Evolutionary conservation across 2,113 vertebrate genomes (phyloP).

Genomic region (Datnioides undecimradiatus): DNA sequence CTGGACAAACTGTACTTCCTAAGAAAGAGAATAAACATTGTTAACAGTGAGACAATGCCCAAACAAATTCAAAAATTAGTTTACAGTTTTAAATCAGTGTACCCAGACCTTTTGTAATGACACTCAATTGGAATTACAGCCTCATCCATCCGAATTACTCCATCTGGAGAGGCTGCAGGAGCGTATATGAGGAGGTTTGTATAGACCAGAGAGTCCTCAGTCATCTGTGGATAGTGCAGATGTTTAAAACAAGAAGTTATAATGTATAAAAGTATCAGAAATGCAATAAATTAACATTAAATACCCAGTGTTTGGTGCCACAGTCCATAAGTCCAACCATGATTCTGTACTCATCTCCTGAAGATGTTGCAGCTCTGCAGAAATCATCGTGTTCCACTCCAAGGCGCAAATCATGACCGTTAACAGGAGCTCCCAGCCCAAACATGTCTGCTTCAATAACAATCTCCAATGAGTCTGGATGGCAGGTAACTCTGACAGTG

Average conservation of each 20-base stretch:
- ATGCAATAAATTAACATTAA: background rate
- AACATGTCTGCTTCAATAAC: conserved; percentile 74
- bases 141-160: conserved; percentile 75
- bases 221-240: conserved; percentile 59
- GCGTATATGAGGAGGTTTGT: conserved; percentile 78
- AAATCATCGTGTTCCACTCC: conserved; percentile 47
- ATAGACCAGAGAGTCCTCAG: conserved; percentile 69
- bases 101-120: conserved; percentile 72
- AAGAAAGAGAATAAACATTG: background rate
- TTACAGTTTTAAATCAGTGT: accelerated
- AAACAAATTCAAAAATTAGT: background rate
- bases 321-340: conserved; percentile 63
- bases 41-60: accelerated
- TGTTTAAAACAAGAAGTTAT: background rate
- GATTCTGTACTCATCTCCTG: conserved; percentile 65
- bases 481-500: conserved; percentile 63
- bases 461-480: conserved; percentile 70
- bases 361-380: conserved; percentile 49
- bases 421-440: conserved; percentile 54
- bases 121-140: conserved; percentile 80
- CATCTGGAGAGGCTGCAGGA: conserved; percentile 52
- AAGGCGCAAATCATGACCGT: conserved; percentile 58
- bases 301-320: conserved; percentile 78
- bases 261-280: accelerated
- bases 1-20: conserved; percentile 79